These are phyloP conservation scores for Streblospio benedicti DNA, from an alignment of 1,140 invertebrate genomes.

Conservation along the genomic window DNA sequence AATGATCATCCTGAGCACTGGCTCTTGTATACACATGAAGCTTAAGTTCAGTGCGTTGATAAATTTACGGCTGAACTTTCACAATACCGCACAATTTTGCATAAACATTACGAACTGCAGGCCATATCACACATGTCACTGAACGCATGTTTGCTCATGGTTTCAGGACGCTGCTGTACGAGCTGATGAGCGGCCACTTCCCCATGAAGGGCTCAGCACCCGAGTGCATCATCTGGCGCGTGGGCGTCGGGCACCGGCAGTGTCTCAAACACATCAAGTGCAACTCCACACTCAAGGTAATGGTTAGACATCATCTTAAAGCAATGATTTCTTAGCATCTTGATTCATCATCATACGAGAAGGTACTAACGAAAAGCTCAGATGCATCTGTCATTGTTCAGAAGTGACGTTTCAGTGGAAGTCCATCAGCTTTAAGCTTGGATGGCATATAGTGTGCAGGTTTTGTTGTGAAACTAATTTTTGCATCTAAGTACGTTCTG, in stretches of 20 bases:
- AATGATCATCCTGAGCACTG: neutral
- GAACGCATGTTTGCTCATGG: neutral
- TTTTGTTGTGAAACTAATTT: neutral
- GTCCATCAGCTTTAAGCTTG: neutral
- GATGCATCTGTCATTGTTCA: neutral
- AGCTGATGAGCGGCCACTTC: constrained; percentile 37
- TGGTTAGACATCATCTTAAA: neutral
- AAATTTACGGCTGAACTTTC: neutral
- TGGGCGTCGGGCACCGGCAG: constrained; percentile 33
- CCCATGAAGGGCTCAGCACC: constrained; percentile 33
- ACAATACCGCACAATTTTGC: neutral
- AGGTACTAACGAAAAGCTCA: neutral
- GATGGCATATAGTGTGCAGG: neutral
- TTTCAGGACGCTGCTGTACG: constrained; percentile 45
- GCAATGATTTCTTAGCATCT: no score
- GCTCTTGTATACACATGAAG: neutral
- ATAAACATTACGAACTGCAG: neutral
- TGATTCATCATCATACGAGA: neutral
- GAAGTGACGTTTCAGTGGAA: neutral
- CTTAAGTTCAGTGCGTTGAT: neutral
- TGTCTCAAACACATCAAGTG: constrained; percentile 32
- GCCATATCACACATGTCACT: no score
- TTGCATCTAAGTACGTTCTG: neutral
- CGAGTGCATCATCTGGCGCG: constrained; percentile 41
- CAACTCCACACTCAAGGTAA: constrained; percentile 36